A percentile compares a stretch with the other conserved stretches of the same genome.
These are phyloP conservation scores for Arion vulgaris DNA, from an alignment of 1,140 invertebrate genomes.

Conservation along the genomic window DNA sequence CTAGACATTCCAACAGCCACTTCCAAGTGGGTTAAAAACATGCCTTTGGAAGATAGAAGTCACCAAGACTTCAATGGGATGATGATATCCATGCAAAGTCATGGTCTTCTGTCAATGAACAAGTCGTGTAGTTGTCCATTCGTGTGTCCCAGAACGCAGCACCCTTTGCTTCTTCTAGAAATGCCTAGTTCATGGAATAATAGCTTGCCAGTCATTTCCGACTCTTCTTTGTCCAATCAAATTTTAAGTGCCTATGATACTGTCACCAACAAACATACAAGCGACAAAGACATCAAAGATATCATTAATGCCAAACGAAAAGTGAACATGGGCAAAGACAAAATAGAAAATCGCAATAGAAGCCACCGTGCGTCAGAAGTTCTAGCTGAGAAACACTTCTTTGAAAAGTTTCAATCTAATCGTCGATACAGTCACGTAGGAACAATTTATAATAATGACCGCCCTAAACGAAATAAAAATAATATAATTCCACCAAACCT, in stretches of 20 bases:
- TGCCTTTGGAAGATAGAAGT: conserved; percentile 44
- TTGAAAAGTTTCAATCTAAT: conserved; percentile 7
- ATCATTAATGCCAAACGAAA: conserved; percentile 28
- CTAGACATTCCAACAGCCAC: conserved; percentile 40
- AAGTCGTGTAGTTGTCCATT: conserved; percentile 45
- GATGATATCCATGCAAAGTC: conserved; percentile 40
- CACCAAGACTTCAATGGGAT: conserved; percentile 44
- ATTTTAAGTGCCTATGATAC: conserved; percentile 35
- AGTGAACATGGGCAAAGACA: neutral
- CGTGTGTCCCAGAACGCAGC: conserved; percentile 25
- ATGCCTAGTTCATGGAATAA: conserved; percentile 44
- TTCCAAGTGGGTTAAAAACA: conserved; percentile 49
- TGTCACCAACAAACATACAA: neutral
- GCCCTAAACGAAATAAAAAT: neutral
- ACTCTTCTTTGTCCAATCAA: conserved; percentile 16
- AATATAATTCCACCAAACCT: conserved; percentile 21
- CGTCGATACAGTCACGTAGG: neutral
- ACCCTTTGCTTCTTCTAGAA: conserved; percentile 27
- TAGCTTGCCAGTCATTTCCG: conserved; percentile 43
- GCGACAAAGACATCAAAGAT: conserved; percentile 30
- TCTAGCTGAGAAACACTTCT: neutral
- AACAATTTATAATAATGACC: neutral
- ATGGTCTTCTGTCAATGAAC: conserved; percentile 7
- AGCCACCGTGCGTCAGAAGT: neutral
- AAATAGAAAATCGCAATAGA: neutral